Evolutionary conservation across 2,888 invertebrate genomes (phyloP).

Genomic region (Apoda limacodes): DNA sequence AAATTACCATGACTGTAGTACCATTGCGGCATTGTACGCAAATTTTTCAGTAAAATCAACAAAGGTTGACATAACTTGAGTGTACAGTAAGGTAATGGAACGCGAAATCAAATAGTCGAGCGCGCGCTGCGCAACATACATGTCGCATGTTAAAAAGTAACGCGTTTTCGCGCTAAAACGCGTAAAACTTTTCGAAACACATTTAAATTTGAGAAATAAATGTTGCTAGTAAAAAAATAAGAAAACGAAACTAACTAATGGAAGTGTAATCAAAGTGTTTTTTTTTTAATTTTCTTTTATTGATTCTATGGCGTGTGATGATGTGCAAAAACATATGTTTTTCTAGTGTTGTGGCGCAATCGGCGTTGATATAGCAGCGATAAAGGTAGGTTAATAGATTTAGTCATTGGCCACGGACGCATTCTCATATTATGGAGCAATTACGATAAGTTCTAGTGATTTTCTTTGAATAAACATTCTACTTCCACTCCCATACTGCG

Average conservation of each 20-base stretch:
- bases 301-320: slow-evolving; percentile 6
- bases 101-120: too few species aligned
- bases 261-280: too few species aligned
- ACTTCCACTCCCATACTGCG: too few species aligned
- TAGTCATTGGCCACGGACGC: slow-evolving; percentile 20
- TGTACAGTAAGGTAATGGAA: too few species aligned
- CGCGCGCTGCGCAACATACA: slow-evolving; percentile 32
- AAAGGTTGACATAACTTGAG: too few species aligned
- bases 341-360: slow-evolving; percentile 19
- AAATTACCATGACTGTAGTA: too few species aligned
- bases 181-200: slow-evolving; percentile 33
- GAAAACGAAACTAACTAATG: too few species aligned
- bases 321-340: slow-evolving; percentile 13
- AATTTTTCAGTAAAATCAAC: too few species aligned
- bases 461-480: too few species aligned
- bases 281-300: slow-evolving; percentile 2
- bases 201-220: too few species aligned
- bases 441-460: slow-evolving; percentile 27
- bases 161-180: slow-evolving; percentile 35
- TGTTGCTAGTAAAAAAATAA: too few species aligned
- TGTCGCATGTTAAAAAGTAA: slow-evolving; percentile 30
- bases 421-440: slow-evolving; percentile 20
- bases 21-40: too few species aligned
- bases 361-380: slow-evolving; percentile 20
- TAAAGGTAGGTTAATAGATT: slow-evolving; percentile 33